Percentiles rank a stretch among this genome's conserved stretches.
phyloP scores from a whole-genome alignment of 2,113 vertebrate species.

The Gavialis gangeticus region DNA sequence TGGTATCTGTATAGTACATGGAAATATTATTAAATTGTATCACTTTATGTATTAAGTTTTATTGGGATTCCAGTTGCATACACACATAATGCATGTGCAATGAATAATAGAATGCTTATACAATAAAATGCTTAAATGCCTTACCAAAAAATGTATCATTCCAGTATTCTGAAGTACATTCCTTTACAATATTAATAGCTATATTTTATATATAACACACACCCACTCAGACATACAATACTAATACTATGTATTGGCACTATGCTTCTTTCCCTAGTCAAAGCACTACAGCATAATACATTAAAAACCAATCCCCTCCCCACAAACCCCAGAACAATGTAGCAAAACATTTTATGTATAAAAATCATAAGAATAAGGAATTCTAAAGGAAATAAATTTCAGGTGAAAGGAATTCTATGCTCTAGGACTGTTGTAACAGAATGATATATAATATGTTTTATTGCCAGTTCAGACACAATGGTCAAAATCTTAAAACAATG shows the following conservation, averaged over 20 bases:
- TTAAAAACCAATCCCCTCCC: not conserved
- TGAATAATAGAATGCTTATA: not conserved
- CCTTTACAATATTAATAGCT: not conserved
- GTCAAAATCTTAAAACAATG: slow-evolving; percentile 28
- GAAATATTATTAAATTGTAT: not conserved
- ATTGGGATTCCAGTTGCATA: slow-evolving; percentile 16
- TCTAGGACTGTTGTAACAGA: slow-evolving; percentile 36
- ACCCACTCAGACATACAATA: not conserved
- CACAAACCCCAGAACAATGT: not conserved
- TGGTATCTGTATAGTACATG: not conserved
- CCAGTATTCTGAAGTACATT: not conserved
- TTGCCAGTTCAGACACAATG: slow-evolving; percentile 26
- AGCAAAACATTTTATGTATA: slow-evolving; percentile 25
- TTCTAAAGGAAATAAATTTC: slow-evolving; percentile 48
- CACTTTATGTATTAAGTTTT: not conserved
- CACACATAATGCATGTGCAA: not conserved
- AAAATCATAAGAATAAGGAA: not conserved
- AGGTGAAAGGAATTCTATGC: slow-evolving; percentile 49
- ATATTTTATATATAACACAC: not conserved
- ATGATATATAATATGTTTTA: not conserved
- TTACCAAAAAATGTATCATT: not conserved
- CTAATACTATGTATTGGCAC: not conserved
- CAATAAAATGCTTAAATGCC: not conserved
- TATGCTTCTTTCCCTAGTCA: not conserved
- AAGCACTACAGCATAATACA: too few relatives aligned